Conservation (phyloP, 92 coral and sea anemone genomes). For the Epizoanthus fatuus region DNA sequence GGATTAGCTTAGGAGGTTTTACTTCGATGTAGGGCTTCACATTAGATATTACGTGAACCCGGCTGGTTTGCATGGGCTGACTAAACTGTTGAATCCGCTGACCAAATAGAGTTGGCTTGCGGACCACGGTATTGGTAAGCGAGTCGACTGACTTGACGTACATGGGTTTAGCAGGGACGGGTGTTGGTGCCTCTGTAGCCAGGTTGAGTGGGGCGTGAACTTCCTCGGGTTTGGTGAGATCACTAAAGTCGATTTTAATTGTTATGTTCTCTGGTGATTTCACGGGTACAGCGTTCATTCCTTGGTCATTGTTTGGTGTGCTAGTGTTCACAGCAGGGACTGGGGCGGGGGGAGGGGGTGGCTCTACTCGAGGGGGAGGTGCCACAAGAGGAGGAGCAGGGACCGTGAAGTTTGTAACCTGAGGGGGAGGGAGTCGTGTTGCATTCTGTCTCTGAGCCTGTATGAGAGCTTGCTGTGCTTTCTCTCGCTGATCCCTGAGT, state of each 20-base stretch:
- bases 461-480: conserved; percentile 20
- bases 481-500: conserved; percentile 23
- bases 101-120: conserved; percentile 29
- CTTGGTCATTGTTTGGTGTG: conserved; percentile 43
- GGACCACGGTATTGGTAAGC: conserved; percentile 29
- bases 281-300: conserved; percentile 14
- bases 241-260: conserved; percentile 62
- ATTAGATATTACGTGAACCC: conserved; percentile 66
- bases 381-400: conserved; percentile 10
- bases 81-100: conserved; percentile 57
- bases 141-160: conserved; percentile 25
- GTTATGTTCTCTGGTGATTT: conserved; percentile 51
- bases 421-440: conserved; percentile 34
- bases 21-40: conserved; percentile 65
- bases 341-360: conserved; percentile 25
- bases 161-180: conserved; percentile 5
- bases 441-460: conserved; percentile 35
- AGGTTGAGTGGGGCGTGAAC: conserved; percentile 15
- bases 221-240: conserved; percentile 23
- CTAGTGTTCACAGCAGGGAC: background rate
- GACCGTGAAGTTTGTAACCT: conserved; percentile 28
- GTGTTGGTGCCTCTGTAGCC: background rate
- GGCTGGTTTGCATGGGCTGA: conserved; percentile 45
- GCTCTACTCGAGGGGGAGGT: conserved; percentile 7
- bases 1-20: conserved; percentile 12